Base-by-base conservation (phyloP, 1,140 invertebrate genomes). In the Chymomyza costata region DNA sequence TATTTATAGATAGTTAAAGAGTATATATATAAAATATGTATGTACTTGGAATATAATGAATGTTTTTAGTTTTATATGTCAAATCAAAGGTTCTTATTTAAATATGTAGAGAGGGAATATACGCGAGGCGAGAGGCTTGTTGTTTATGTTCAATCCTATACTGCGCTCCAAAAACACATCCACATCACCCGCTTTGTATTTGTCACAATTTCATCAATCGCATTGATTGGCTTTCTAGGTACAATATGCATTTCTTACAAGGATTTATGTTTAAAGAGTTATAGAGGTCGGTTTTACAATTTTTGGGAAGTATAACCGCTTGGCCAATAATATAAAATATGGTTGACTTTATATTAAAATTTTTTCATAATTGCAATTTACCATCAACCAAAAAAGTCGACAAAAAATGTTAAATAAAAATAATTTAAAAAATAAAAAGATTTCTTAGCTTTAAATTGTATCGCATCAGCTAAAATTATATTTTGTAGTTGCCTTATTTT, bases 181-280 rank as follows among this genome's bases (percentile, higher is more conserved):
- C 13, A 16, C 21, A 44, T 21, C 40, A 34, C 52, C 38, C 47
- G 48, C 35, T 49, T 65, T 56, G 74, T 80, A 80, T 80, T 80
- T 80, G 73, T 80, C 73, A 80, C 73, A 80, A 67, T 81, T 66
- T 73, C 73, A 32, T 80, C 63, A 62, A 81, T 80, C 73, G 71
- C 71, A 67, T 71, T 78, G 40, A 70, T 73, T 73, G 81, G 73
- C 73, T 70, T 73, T 80, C 67, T 74, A 80, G 73, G 73, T 80
- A 80, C 73, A 80, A 62, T 71, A 57, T 38, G 3, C 21, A 25
- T 54, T 32, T 57, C 68, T 61, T 61, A 49, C 51, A 54, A 63
- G 57, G 70, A 51, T 61, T 56, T 54, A 56, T 55, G 32, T 43
- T 45, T 47, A 18, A 34, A 32, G 8, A 3, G 28, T 43, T 32